These are phyloP conservation scores for Papilio aristodemus DNA, from an alignment of 1,140 invertebrate species.

Conservation along the genomic window DNA sequence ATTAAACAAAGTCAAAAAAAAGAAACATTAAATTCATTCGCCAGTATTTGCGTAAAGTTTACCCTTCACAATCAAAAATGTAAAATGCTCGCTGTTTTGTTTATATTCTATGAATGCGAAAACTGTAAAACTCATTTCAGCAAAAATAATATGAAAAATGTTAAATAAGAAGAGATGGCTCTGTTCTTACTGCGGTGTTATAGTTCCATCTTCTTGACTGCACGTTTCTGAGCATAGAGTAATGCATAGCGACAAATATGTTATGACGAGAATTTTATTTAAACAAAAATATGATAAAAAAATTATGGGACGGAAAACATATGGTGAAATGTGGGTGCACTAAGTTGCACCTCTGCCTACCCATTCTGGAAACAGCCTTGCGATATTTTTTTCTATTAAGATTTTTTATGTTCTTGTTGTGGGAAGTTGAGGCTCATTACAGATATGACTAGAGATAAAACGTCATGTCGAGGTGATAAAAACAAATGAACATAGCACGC, in stretches of 20 bases:
- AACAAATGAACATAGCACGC: background rate
- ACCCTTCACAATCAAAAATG: conserved; percentile 29
- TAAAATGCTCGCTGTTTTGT: conserved; percentile 40
- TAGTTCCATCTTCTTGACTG: conserved; percentile 60
- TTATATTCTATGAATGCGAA: conserved; percentile 50
- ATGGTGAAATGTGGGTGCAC: no score
- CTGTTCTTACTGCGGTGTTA: conserved; percentile 58
- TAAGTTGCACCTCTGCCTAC: no score
- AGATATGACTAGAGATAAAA: background rate
- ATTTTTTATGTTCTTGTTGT: background rate
- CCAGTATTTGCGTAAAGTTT: conserved; percentile 26
- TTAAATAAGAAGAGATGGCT: conserved; percentile 64
- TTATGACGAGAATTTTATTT: background rate
- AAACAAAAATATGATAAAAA: background rate
- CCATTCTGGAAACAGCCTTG: no score
- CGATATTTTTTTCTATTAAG: no score
- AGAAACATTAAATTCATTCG: conserved; percentile 4
- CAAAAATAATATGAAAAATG: conserved; percentile 68
- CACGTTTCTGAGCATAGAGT: conserved; percentile 52
- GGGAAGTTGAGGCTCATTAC: background rate
- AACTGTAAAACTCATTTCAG: conserved; percentile 59
- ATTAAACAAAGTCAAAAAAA: background rate
- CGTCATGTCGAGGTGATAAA: background rate
- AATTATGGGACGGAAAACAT: no score
- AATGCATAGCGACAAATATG: conserved; percentile 19